Percentiles rank a stretch among this genome's conserved stretches.
phyloP scores from a whole-genome alignment of 2,888 invertebrate species.

The Nomada fucata region DNA sequence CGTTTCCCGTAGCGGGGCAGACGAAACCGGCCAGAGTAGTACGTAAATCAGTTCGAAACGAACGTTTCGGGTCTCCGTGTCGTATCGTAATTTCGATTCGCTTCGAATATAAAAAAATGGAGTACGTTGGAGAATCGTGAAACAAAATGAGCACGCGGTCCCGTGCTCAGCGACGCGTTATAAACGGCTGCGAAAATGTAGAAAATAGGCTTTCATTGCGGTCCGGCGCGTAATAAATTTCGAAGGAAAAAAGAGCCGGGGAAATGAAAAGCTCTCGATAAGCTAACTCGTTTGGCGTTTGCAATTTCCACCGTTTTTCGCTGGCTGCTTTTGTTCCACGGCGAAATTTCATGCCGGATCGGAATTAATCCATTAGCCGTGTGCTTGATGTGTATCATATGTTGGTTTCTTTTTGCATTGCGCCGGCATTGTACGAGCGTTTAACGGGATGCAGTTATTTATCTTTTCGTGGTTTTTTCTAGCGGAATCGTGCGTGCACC shows the following conservation, averaged over 20 bases:
- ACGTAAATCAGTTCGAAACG: conserved; percentile 38
- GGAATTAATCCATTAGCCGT: conserved; percentile 5
- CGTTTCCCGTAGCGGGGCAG: conserved; percentile 12
- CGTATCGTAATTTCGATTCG: conserved; percentile 23
- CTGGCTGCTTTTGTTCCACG: neutral
- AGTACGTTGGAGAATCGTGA: conserved; percentile 8
- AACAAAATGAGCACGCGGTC: conserved; percentile 18
- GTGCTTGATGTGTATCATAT: neutral
- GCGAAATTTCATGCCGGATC: neutral
- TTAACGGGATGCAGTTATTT: neutral
- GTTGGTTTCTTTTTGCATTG: neutral
- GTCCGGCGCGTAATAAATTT: neutral
- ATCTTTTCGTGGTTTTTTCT: neutral
- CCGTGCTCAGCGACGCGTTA: neutral
- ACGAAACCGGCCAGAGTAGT: neutral
- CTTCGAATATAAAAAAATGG: conserved; percentile 31
- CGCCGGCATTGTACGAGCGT: neutral
- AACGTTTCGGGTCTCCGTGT: neutral
- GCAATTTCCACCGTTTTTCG: neutral
- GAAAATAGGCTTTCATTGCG: conserved; percentile 1
- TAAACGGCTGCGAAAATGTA: conserved; percentile 1
- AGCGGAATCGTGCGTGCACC: too few relatives aligned
- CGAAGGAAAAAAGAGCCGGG: neutral
- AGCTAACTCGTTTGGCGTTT: conserved; percentile 12
- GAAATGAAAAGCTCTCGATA: neutral